Conservation (phyloP, 1,140 invertebrate species). For the Temnothorax nylanderi region DNA sequence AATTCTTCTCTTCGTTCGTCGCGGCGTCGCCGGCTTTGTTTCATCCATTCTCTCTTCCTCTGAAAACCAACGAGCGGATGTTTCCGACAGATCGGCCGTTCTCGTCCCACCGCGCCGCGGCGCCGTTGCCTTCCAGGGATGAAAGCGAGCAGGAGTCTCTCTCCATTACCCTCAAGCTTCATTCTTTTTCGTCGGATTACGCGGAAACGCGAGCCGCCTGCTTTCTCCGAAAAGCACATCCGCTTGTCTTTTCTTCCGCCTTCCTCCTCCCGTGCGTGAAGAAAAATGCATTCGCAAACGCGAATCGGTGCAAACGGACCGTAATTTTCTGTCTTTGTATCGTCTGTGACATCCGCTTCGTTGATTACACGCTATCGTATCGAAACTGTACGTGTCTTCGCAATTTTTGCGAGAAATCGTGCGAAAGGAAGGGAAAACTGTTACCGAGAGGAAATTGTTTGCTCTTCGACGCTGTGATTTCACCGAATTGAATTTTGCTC, state of each 20-base stretch:
- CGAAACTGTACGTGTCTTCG: not conserved
- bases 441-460: not conserved
- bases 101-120: not conserved
- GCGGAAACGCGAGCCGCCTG: not conserved
- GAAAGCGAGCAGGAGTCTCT: not conserved
- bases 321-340: not conserved
- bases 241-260: not conserved
- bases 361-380: not conserved
- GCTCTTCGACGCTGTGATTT: not conserved
- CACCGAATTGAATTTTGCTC: not conserved
- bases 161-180: not conserved
- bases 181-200: conserved; percentile 26
- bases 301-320: not conserved
- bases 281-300: not conserved
- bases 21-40: not conserved
- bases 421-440: not conserved
- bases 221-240: conserved; percentile 6
- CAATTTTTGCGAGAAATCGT: not conserved
- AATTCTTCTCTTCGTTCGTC: conserved; percentile 8
- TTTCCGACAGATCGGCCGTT: conserved; percentile 17
- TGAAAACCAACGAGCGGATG: not conserved
- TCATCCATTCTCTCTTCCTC: not conserved
- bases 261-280: not conserved
- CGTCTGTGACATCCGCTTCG: not conserved
- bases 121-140: not conserved